phyloP scores from a whole-genome alignment of 2,888 invertebrate species.

The Chelonus formosanus region DNA sequence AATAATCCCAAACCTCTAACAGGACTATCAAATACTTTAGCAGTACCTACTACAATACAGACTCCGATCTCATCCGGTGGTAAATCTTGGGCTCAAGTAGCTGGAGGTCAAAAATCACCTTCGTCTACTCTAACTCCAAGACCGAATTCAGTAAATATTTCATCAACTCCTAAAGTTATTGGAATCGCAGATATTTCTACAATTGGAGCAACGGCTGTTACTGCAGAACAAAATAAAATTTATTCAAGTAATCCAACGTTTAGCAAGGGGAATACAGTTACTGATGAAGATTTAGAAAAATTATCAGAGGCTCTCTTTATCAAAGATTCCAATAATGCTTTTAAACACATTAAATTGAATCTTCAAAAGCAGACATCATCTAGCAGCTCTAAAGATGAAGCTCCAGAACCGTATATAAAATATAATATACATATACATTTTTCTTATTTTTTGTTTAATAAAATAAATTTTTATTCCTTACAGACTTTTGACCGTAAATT shows the following conservation, averaged over 20 bases:
- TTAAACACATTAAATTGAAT: slow-evolving; percentile 75
- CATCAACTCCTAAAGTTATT: slow-evolving; percentile 35
- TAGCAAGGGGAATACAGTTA: slow-evolving; percentile 65
- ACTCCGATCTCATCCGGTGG: slow-evolving; percentile 39
- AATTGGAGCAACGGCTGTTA: slow-evolving; percentile 36
- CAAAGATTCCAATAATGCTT: slow-evolving; percentile 79
- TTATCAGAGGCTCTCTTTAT: slow-evolving; percentile 77
- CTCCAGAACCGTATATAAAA: slow-evolving; percentile 76
- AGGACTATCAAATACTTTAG: too few relatives aligned
- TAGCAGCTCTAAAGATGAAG: slow-evolving; percentile 75
- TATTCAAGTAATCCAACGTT: slow-evolving; percentile 58
- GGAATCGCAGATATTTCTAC: slow-evolving; percentile 42
- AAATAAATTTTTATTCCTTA: neutral
- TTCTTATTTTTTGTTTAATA: too few relatives aligned
- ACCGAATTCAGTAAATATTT: slow-evolving; percentile 34
- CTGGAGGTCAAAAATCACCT: slow-evolving; percentile 46
- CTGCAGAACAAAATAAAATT: slow-evolving; percentile 25
- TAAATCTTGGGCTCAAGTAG: slow-evolving; percentile 52
- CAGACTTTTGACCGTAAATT: slow-evolving; percentile 75
- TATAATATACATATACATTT: neutral
- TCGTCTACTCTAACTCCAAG: slow-evolving; percentile 45
- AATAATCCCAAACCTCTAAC: too few relatives aligned
- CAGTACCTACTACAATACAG: neutral
- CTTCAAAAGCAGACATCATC: slow-evolving; percentile 80
- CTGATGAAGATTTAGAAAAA: slow-evolving; percentile 73